Percentiles rank a stretch among this genome's conserved stretches.
phyloP scores from a whole-genome alignment of 2,113 vertebrate species.

The Hippocampus abdominalis region DNA sequence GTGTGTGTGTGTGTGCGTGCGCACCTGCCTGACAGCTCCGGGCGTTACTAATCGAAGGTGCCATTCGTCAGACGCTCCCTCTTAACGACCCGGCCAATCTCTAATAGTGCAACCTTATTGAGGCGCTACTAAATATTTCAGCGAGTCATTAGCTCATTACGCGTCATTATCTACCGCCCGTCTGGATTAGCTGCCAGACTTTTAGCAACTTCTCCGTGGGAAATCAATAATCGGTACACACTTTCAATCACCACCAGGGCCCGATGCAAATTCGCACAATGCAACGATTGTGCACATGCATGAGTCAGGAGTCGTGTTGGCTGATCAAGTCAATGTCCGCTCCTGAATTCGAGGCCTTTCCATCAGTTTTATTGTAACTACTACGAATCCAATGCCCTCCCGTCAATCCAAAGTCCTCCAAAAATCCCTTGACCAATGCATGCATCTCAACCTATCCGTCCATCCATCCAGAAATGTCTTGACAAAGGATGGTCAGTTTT shows the following conservation, averaged over 20 bases:
- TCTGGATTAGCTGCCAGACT: slow-evolving; percentile 69
- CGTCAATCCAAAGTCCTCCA: not conserved
- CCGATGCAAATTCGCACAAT: slow-evolving; percentile 36
- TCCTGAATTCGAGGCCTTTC: not conserved
- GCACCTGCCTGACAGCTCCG: slow-evolving; percentile 37
- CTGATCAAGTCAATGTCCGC: not conserved
- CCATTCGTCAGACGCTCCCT: slow-evolving; percentile 58
- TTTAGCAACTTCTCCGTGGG: slow-evolving; percentile 67
- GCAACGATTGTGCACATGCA: slow-evolving; percentile 6
- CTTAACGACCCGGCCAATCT: slow-evolving; percentile 65
- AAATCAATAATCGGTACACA: slow-evolving; percentile 74
- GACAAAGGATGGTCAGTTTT: not conserved
- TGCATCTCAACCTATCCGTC: not conserved
- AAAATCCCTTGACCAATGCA: not conserved
- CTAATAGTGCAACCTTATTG: slow-evolving; percentile 59
- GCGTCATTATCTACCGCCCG: slow-evolving; percentile 70
- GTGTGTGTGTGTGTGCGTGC: slow-evolving; percentile 28
- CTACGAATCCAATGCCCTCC: not conserved
- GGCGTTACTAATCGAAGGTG: slow-evolving; percentile 68
- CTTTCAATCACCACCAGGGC: slow-evolving; percentile 47
- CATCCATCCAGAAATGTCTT: not conserved
- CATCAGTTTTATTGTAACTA: not conserved
- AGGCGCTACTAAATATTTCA: slow-evolving; percentile 78
- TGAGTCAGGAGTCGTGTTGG: not conserved
- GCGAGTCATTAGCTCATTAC: slow-evolving; percentile 77